Evolutionary conservation across 2,113 vertebrate species (phyloP).

Genomic region (Taurulus bubalis): DNA sequence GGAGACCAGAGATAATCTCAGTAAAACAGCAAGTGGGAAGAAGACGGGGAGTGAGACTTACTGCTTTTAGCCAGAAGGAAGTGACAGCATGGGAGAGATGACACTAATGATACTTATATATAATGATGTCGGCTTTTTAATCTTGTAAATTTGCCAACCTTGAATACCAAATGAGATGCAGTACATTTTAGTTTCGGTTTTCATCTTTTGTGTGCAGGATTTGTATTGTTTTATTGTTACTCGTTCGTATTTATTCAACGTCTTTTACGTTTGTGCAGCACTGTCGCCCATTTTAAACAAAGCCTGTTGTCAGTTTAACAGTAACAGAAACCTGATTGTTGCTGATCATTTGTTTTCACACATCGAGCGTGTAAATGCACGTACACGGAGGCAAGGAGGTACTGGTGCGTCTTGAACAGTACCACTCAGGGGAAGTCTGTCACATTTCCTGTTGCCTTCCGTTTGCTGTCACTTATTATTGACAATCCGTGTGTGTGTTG

Average conservation of each 20-base stretch:
- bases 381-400: constrained; percentile 1
- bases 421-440: constrained; percentile 47
- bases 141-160: not conserved
- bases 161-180: constrained; percentile 30
- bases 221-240: not conserved
- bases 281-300: not conserved
- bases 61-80: constrained; percentile 4
- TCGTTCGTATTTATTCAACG: not conserved
- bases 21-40: constrained; percentile 23
- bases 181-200: not conserved
- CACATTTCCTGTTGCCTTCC: constrained; percentile 55
- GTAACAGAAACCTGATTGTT: not conserved
- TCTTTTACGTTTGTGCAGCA: not conserved
- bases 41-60: not conserved
- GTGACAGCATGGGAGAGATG: constrained; percentile 23
- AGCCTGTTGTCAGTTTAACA: not conserved
- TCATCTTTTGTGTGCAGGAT: not conserved
- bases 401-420: constrained; percentile 19
- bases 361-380: not conserved
- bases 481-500: not conserved
- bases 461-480: constrained; percentile 39
- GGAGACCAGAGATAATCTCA: not conserved
- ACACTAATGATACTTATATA: constrained; percentile 37
- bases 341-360: not conserved
- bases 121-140: constrained; percentile 41